phyloP scores from a whole-genome alignment of 2,888 invertebrate genomes.

The Patella depressa region DNA sequence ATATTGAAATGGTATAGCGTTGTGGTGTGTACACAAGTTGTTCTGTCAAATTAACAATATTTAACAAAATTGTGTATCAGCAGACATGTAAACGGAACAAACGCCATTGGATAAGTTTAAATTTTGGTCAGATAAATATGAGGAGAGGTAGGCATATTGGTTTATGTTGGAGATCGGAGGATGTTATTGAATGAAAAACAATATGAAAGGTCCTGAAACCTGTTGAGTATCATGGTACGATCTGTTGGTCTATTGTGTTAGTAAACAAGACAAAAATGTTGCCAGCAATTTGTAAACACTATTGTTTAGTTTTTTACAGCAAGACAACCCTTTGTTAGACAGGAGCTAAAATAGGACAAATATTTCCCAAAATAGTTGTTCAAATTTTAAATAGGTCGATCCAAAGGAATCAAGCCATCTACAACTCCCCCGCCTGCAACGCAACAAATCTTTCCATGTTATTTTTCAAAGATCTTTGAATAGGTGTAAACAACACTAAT shows the following conservation, averaged over 20 bases:
- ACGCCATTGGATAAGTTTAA: not conserved
- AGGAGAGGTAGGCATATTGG: not conserved
- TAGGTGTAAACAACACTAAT: too few species aligned
- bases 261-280: constrained; percentile 12
- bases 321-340: constrained; percentile 10
- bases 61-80: not conserved
- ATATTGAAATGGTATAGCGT: too few species aligned
- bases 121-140: constrained; percentile 9
- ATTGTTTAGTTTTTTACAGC: constrained; percentile 6
- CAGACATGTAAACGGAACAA: not conserved
- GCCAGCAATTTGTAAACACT: constrained; percentile 6
- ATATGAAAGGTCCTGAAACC: not conserved
- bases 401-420: too few species aligned
- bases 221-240: constrained; percentile 6
- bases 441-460: too few species aligned
- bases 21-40: too few species aligned
- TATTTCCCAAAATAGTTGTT: not conserved
- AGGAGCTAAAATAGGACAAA: constrained; percentile 8
- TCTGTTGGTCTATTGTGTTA: not conserved
- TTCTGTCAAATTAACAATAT: constrained; percentile 7
- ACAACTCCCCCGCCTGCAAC: too few species aligned
- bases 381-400: not conserved
- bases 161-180: constrained; percentile 1
- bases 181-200: constrained; percentile 4
- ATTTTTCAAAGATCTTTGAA: too few species aligned